These are phyloP conservation scores for Linnaemya vulpina DNA, from an alignment of 2,888 invertebrate species.

Conservation along the genomic window DNA sequence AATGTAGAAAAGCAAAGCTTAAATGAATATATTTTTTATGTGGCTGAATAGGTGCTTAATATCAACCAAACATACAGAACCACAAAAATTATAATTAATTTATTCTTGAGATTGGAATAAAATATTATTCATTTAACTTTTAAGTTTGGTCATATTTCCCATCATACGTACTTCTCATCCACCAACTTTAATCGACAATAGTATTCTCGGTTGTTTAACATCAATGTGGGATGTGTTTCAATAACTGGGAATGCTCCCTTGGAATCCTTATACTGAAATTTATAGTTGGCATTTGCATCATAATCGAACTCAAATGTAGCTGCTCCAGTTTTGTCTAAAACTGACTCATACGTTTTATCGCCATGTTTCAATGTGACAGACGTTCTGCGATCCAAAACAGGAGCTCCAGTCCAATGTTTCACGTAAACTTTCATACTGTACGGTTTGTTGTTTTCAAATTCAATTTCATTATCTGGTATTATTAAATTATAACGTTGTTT, in stretches of 20 bases:
- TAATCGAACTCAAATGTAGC: constrained; percentile 54
- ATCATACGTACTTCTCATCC: not conserved
- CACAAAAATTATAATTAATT: too few species aligned
- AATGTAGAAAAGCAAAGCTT: too few species aligned
- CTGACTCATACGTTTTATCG: constrained; percentile 13
- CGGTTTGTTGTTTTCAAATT: constrained; percentile 46
- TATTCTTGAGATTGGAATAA: too few species aligned
- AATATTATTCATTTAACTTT: too few species aligned
- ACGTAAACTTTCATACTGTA: constrained; percentile 41
- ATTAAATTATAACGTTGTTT: constrained; percentile 16
- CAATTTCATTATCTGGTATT: not conserved
- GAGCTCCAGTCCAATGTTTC: constrained; percentile 47
- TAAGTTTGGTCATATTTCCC: not conserved
- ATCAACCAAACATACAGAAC: too few species aligned
- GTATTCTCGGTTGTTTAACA: not conserved
- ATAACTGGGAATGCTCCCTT: not conserved
- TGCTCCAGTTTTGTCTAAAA: constrained; percentile 10
- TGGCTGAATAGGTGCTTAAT: too few species aligned
- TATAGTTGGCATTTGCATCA: constrained; percentile 70
- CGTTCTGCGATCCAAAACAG: constrained; percentile 38
- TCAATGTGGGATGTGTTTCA: not conserved
- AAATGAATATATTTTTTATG: too few species aligned
- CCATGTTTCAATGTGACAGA: constrained; percentile 51
- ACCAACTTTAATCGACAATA: not conserved
- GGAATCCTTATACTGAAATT: constrained; percentile 42